A percentile compares a stretch with the other conserved stretches of the same genome.
Conservation (phyloP, 2,797 vertebrate genomes). For the Coreius guichenoti region DNA sequence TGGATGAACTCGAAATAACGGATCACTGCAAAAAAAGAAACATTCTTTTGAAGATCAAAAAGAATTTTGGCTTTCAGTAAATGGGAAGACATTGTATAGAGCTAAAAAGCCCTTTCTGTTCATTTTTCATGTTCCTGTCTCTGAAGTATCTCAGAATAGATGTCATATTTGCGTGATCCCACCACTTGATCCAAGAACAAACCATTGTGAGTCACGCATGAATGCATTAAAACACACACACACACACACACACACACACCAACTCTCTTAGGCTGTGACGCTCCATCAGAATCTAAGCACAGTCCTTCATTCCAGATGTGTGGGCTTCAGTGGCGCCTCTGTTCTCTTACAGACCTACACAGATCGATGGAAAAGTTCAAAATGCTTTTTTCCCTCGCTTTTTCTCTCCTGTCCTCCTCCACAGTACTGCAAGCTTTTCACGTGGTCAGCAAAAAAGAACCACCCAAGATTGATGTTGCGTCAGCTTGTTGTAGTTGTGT, state of each 20-base stretch:
- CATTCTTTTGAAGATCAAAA: conserved; percentile 30
- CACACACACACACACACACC: conserved; percentile 39
- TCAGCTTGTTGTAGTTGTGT: conserved; percentile 46
- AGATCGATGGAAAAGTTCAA: conserved; percentile 58
- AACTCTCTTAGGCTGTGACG: conserved; percentile 4
- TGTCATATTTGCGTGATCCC: conserved; percentile 33
- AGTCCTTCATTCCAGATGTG: conserved; percentile 47
- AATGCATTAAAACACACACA: conserved; percentile 37
- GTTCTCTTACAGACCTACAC: conserved; percentile 53
- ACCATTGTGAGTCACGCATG: conserved; percentile 35
- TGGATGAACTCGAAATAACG: background rate
- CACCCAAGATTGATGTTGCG: conserved; percentile 48
- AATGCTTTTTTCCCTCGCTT: conserved; percentile 31
- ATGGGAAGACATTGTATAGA: background rate
- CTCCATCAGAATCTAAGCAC: conserved; percentile 29
- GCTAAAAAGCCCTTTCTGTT: conserved; percentile 14
- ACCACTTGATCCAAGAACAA: conserved; percentile 42
- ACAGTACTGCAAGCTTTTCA: conserved; percentile 44
- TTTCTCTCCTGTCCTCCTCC: conserved; percentile 46
- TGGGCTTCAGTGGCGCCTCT: conserved; percentile 51
- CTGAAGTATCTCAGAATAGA: conserved; percentile 23
- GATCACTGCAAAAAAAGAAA: background rate
- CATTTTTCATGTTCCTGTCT: conserved; percentile 21
- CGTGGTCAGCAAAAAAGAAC: conserved; percentile 52
- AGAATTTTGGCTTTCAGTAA: background rate